phyloP scores from a whole-genome alignment of 1,140 invertebrate genomes.

The Bombus turneri region DNA sequence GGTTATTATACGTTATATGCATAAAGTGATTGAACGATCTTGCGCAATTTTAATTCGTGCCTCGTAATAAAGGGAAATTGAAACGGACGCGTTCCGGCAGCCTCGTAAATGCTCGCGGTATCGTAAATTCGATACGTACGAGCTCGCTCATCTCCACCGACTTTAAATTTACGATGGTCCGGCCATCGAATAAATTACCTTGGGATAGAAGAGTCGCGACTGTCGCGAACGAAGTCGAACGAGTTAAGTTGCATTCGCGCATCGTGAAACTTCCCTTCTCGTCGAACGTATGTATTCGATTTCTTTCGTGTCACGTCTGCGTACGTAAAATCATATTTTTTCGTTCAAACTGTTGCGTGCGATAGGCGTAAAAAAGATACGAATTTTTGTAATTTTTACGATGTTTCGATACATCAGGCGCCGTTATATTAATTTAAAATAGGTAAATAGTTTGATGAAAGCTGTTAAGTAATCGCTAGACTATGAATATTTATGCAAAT shows the following conservation, averaged over 20 bases:
- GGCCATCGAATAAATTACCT: conserved; percentile 15
- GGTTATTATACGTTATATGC: conserved; percentile 25
- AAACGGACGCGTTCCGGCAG: conserved; percentile 18
- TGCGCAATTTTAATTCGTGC: conserved; percentile 23
- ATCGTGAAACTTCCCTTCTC: neutral
- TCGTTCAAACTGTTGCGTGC: neutral
- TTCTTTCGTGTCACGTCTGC: neutral
- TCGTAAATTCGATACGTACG: conserved; percentile 21
- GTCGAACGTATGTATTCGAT: neutral
- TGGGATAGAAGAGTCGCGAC: neutral
- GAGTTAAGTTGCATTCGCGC: neutral
- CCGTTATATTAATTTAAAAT: neutral
- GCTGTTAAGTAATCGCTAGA: too few species aligned
- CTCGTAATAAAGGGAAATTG: conserved; percentile 31
- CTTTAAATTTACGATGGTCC: conserved; percentile 33
- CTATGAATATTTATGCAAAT: too few species aligned
- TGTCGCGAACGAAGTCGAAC: conserved; percentile 2
- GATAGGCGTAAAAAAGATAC: neutral
- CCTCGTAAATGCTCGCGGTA: neutral
- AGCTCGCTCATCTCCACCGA: conserved; percentile 17
- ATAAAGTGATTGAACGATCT: conserved; percentile 19
- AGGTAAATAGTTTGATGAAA: neutral
- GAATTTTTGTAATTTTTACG: neutral
- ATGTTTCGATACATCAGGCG: neutral
- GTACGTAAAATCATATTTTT: neutral